phyloP scores from a whole-genome alignment of 2,797 vertebrate genomes.

The Phoebastria nigripes region DNA sequence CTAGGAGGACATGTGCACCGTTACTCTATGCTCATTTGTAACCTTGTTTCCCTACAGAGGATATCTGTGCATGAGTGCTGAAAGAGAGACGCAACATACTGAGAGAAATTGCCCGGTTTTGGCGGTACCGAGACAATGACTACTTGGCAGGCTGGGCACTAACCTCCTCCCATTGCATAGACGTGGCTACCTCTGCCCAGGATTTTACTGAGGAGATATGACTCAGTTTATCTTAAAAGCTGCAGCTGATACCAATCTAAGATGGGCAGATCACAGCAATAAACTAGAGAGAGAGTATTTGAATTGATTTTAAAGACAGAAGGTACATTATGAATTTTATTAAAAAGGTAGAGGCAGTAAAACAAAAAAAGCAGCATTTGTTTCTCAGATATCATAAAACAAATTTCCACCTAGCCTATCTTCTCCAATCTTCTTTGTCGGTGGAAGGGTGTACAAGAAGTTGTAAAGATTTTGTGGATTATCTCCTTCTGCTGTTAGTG shows the following conservation, averaged over 20 bases:
- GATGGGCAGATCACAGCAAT: background rate
- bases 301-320: background rate
- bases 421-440: background rate
- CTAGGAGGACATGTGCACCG: background rate
- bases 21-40: background rate
- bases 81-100: background rate
- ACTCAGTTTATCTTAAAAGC: background rate
- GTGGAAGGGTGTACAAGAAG: background rate
- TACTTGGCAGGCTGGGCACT: background rate
- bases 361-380: background rate
- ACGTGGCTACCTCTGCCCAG: background rate
- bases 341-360: background rate
- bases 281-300: background rate
- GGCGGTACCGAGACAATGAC: background rate
- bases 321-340: background rate
- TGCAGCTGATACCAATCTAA: background rate
- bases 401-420: background rate
- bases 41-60: background rate
- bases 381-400: background rate
- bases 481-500: background rate
- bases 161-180: background rate
- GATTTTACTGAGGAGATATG: background rate
- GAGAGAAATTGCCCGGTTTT: background rate
- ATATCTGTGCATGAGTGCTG: background rate
- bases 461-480: background rate